phyloP scores from a whole-genome alignment of 1,140 invertebrate genomes.

The Homarus americanus region DNA sequence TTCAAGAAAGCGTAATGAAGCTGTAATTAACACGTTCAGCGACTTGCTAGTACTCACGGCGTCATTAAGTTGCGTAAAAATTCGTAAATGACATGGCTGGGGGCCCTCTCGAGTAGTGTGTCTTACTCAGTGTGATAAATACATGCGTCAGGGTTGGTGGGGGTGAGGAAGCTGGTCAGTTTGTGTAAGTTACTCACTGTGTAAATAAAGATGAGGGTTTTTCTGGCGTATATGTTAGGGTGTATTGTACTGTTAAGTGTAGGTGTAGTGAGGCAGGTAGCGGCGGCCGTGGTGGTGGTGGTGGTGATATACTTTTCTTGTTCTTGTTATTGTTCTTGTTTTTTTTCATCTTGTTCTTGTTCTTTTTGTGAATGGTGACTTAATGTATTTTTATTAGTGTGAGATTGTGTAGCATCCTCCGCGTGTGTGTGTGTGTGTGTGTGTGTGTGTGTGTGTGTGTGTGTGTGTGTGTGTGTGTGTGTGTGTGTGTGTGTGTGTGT shows the following conservation, averaged over 20 bases:
- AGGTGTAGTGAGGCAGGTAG: neutral
- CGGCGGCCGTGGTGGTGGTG: too few relatives aligned
- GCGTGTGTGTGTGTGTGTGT: too few relatives aligned
- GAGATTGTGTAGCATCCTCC: too few relatives aligned
- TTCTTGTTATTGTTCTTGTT: too few relatives aligned
- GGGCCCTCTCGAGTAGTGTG: neutral
- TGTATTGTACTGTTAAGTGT: neutral
- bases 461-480: too few relatives aligned
- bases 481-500: too few relatives aligned
- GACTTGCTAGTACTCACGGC: neutral
- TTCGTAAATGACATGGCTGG: neutral
- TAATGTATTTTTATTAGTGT: too few relatives aligned
- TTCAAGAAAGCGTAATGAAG: neutral
- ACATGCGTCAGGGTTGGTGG: neutral
- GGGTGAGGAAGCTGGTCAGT: conserved; percentile 32
- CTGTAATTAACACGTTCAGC: conserved; percentile 8
- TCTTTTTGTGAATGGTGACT: too few relatives aligned
- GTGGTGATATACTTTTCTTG: too few relatives aligned
- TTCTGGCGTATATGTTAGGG: conserved; percentile 9
- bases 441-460: too few relatives aligned
- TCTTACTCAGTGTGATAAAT: conserved; percentile 20
- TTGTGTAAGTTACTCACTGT: conserved; percentile 22
- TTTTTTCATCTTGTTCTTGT: too few relatives aligned
- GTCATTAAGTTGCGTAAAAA: neutral
- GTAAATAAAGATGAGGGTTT: conserved; percentile 23